Conservation (phyloP, 2,888 invertebrate species). For the Drosophila anceps region DNA sequence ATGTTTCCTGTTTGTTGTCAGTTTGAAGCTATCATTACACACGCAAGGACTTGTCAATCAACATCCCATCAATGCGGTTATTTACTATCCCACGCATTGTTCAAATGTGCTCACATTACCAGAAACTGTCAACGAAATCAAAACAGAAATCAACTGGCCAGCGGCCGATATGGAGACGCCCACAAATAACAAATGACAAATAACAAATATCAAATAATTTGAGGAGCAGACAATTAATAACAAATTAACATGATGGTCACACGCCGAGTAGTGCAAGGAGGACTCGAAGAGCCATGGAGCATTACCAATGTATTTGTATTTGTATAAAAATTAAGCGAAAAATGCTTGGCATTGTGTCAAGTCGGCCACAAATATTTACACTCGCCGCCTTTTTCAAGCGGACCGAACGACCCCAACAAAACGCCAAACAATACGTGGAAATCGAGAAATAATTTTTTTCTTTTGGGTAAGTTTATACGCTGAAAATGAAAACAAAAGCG, state of each 20-base stretch:
- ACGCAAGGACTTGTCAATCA: conserved; percentile 21
- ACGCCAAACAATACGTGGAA: conserved; percentile 43
- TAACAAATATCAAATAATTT: conserved; percentile 9
- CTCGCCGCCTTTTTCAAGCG: conserved; percentile 54
- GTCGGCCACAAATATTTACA: conserved; percentile 77
- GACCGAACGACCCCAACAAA: conserved; percentile 8
- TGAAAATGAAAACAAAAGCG: conserved; percentile 71
- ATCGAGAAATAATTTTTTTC: conserved; percentile 52
- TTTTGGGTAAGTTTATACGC: conserved; percentile 58
- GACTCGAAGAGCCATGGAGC: conserved; percentile 47
- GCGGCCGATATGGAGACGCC: conserved; percentile 45
- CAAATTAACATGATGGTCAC: conserved; percentile 84
- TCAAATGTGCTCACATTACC: conserved; percentile 42
- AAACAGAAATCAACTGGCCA: conserved; percentile 71
- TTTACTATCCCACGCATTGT: conserved; percentile 52
- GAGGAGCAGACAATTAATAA: conserved; percentile 80
- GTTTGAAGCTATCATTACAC: conserved; percentile 22
- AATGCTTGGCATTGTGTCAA: conserved; percentile 70
- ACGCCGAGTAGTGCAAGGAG: conserved; percentile 61
- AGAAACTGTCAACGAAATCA: conserved; percentile 52
- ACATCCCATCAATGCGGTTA: conserved; percentile 21
- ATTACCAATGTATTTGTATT: conserved; percentile 75
- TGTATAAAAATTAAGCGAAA: conserved; percentile 82
- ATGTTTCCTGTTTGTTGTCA: not conserved
- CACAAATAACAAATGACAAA: conserved; percentile 26